Conservation (phyloP, 2,113 vertebrate genomes). For the Hemibagrus wyckioides region DNA sequence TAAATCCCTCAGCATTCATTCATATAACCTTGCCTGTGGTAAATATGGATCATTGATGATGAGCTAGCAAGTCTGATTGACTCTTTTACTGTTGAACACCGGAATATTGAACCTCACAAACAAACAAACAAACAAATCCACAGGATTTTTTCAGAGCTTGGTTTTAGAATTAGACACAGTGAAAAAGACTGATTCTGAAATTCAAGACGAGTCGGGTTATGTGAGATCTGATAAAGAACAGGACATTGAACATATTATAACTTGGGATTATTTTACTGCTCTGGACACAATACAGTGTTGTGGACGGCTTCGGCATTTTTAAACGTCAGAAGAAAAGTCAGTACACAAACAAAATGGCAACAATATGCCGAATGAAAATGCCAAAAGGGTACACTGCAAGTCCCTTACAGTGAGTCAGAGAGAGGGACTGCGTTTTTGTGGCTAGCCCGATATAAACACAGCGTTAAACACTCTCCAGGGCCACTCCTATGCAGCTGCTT, state of each 20-base stretch:
- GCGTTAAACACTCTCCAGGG: not conserved
- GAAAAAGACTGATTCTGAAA: not conserved
- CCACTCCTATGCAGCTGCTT: not conserved
- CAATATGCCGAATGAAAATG: not conserved
- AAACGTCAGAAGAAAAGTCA: not conserved
- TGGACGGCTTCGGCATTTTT: not conserved
- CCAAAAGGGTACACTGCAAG: not conserved
- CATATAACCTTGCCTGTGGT: conserved; percentile 14
- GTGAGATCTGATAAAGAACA: not conserved
- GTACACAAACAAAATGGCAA: not conserved
- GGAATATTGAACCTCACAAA: not conserved
- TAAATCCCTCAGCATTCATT: conserved; percentile 6
- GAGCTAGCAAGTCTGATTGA: not conserved
- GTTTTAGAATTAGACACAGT: not conserved
- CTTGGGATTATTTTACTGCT: not conserved
- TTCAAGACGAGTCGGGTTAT: not conserved
- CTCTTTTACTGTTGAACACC: not conserved
- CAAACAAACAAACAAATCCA: not conserved
- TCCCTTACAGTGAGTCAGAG: not conserved
- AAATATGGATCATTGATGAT: conserved; percentile 6
- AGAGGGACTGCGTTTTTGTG: not conserved
- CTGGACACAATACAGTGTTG: not conserved
- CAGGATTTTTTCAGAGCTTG: not conserved
- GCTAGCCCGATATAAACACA: not conserved
- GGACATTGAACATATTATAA: not conserved